Evolutionary conservation across 2,113 vertebrate species (phyloP).

Genomic region (Phainopepla nitens): DNA sequence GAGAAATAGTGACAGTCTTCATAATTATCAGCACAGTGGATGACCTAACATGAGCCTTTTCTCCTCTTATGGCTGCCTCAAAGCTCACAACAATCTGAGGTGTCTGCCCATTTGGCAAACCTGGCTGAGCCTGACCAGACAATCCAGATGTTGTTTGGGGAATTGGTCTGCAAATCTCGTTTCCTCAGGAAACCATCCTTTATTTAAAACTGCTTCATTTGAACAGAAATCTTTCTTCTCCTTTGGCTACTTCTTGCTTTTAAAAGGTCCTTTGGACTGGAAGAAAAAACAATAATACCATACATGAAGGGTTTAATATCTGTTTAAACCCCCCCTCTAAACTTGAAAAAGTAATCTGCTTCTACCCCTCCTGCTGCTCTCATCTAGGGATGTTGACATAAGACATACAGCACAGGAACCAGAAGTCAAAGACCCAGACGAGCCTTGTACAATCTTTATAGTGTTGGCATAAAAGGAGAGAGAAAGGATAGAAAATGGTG

Average conservation of each 20-base stretch:
- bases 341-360: neutral
- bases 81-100: neutral
- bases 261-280: neutral
- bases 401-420: neutral
- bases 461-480: neutral
- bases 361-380: neutral
- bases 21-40: neutral
- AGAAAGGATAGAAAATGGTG: neutral
- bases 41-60: neutral
- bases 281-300: neutral
- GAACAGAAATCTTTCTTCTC: neutral
- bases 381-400: neutral
- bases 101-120: neutral
- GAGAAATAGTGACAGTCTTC: neutral
- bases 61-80: neutral
- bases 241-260: neutral
- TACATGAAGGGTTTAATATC: neutral
- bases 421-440: neutral
- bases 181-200: neutral
- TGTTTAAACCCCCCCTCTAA: neutral
- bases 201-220: neutral
- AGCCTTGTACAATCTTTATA: neutral
- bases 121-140: neutral
- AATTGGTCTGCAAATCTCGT: neutral
- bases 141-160: neutral